Evolutionary conservation across 2,888 invertebrate species (phyloP).

Genomic region (Ephialtes manifestator): DNA sequence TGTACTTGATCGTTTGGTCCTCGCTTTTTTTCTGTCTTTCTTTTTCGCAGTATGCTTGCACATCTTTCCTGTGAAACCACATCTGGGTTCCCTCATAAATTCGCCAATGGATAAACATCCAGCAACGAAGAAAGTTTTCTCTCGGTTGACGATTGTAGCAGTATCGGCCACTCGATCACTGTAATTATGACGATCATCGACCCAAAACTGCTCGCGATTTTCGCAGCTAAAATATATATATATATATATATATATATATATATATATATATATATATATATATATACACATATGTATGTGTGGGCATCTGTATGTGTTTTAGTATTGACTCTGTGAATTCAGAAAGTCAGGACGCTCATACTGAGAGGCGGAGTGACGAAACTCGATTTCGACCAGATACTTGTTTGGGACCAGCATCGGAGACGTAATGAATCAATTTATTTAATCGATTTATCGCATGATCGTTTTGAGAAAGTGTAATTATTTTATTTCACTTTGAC

Average conservation of each 20-base stretch:
- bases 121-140: constrained; percentile 64
- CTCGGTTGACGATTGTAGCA: constrained; percentile 41
- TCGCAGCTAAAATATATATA: constrained; percentile 30
- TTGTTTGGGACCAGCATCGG: constrained; percentile 8
- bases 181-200: constrained; percentile 66
- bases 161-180: constrained; percentile 49
- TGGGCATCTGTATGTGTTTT: neutral
- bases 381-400: constrained; percentile 48
- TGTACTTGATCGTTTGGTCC: constrained; percentile 12
- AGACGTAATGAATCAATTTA: constrained; percentile 68
- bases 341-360: constrained; percentile 48
- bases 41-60: neutral
- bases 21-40: neutral
- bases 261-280: constrained; percentile 12
- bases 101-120: constrained; percentile 51
- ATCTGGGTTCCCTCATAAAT: constrained; percentile 66
- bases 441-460: constrained; percentile 60
- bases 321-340: constrained; percentile 54
- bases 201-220: constrained; percentile 51
- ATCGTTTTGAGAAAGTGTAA: constrained; percentile 60
- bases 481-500: constrained; percentile 42
- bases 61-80: constrained; percentile 36
- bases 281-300: neutral
- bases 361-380: constrained; percentile 60
- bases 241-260: neutral